These are phyloP conservation scores for Papilio xuthus DNA, from an alignment of 1,140 invertebrate species.

Conservation along the genomic window DNA sequence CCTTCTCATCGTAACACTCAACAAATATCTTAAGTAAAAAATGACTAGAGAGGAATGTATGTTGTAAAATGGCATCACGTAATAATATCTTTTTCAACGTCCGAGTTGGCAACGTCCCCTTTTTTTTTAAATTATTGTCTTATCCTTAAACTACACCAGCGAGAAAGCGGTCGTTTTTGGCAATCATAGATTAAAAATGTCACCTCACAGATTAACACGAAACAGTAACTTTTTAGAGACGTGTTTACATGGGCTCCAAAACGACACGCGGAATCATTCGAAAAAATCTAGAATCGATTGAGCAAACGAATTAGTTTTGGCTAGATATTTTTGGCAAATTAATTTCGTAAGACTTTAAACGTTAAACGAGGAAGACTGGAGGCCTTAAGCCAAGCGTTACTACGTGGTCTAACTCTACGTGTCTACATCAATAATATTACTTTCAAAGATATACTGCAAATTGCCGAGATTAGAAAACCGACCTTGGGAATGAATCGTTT, in stretches of 20 bases:
- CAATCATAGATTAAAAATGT: conserved; percentile 45
- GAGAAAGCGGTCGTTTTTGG: conserved; percentile 48
- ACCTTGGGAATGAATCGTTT: neutral
- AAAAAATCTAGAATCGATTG: conserved; percentile 48
- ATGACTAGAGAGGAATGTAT: conserved; percentile 80
- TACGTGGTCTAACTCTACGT: conserved; percentile 77
- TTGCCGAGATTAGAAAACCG: neutral
- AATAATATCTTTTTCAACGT: conserved; percentile 58
- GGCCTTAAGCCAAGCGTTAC: conserved; percentile 76
- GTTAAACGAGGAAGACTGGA: conserved; percentile 66
- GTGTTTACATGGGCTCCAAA: conserved; percentile 39
- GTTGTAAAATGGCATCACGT: conserved; percentile 61
- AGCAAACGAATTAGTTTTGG: conserved; percentile 72
- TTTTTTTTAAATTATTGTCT: conserved; percentile 71
- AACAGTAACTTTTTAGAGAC: neutral
- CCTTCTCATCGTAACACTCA: conserved; percentile 52
- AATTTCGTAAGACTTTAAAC: conserved; percentile 32
- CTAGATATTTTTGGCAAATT: conserved; percentile 58
- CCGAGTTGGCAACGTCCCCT: conserved; percentile 67
- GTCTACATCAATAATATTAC: conserved; percentile 66
- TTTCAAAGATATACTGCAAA: conserved; percentile 48
- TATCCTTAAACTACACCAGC: conserved; percentile 69
- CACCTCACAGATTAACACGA: conserved; percentile 20
- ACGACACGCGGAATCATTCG: conserved; percentile 42
- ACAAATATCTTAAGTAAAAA: conserved; percentile 56